Evolutionary conservation across 2,888 invertebrate species (phyloP), one percentile per base, ranked within the genome.

Genomic region (Ornithoptera alexandrae): DNA sequence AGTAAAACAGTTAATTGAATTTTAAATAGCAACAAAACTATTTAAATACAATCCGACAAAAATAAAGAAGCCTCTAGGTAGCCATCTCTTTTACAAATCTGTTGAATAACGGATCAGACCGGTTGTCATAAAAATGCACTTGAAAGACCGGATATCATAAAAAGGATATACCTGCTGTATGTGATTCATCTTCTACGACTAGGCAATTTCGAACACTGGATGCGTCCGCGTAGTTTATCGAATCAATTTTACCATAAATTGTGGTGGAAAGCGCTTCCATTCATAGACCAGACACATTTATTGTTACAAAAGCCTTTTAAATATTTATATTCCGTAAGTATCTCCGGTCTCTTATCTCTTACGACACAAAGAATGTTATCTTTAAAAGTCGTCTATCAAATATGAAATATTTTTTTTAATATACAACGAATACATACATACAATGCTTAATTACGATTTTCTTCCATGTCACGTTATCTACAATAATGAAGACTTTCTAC

Each of bases 31-130:
- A 10, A 46, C 61, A 30, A 46, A 42, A 18, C 70, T 77, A 83
- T 85, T 81, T 82, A 81, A 82, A 83, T 83, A 74, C 71, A 15
- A 46, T 18, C 58, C 6, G 15, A 53, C 56, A 61, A 64, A 64
- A 65, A 50, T 56, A 62, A 67, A 67, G 64, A 61, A 67, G 67
- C 42, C 67, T 67, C 59, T 60, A 61, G 20, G 22, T 20, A 39
- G 42, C 57, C 67, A 70, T 70, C 67, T 61, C 12, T 67, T 63
- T 64, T 60, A 61, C 56, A 67, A 70, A 70, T 67, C 67, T 67
- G 30, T 20, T 42, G 50, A 65, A 61, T 70, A 70, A 70, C 70
- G 70, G 70, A 67, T 61, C 64, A 30, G 59, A 67, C 70, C 64
- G 67, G 70, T 70, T 64, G 64, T 65, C 62, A 56, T 67, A 70